Conservation (phyloP, 2,888 invertebrate species). For the Stenurella melanura region DNA sequence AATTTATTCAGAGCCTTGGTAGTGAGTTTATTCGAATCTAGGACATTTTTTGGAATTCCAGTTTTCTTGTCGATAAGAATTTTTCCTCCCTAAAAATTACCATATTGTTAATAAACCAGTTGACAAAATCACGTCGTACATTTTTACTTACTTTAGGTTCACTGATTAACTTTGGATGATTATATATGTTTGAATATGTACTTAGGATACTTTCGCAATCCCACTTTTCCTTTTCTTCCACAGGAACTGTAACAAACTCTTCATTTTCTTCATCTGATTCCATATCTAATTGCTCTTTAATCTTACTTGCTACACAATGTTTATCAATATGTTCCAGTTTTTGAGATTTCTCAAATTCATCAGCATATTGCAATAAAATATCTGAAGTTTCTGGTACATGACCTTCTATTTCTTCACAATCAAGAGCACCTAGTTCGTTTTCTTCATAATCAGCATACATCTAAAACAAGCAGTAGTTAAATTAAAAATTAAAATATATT, state of each 20-base stretch:
- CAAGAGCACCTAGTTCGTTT: slow-evolving; percentile 91
- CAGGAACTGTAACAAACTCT: slow-evolving; percentile 78
- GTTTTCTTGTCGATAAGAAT: slow-evolving; percentile 84
- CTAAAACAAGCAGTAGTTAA: slow-evolving; percentile 66
- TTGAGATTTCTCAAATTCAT: slow-evolving; percentile 83
- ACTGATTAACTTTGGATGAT: slow-evolving; percentile 91
- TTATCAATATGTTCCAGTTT: slow-evolving; percentile 77
- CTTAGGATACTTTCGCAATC: slow-evolving; percentile 94
- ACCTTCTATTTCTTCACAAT: slow-evolving; percentile 93
- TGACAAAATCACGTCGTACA: neutral
- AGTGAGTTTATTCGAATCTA: slow-evolving; percentile 81
- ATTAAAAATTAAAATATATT: slow-evolving; percentile 31
- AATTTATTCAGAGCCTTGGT: slow-evolving; percentile 81
- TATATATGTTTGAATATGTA: slow-evolving; percentile 93
- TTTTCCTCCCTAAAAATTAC: slow-evolving; percentile 72
- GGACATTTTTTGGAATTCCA: slow-evolving; percentile 82
- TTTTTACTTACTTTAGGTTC: slow-evolving; percentile 78
- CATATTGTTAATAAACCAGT: slow-evolving; percentile 14
- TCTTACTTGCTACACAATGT: slow-evolving; percentile 65
- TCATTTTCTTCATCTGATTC: slow-evolving; percentile 73
- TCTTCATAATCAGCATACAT: slow-evolving; percentile 91
- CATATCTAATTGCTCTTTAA: slow-evolving; percentile 60
- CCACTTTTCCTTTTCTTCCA: slow-evolving; percentile 84
- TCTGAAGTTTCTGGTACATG: slow-evolving; percentile 81
- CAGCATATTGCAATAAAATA: slow-evolving; percentile 82